Evolutionary conservation across 2,888 invertebrate species (phyloP), one percentile per base, ranked within the genome.

Genomic region (Adela reaumurella): DNA sequence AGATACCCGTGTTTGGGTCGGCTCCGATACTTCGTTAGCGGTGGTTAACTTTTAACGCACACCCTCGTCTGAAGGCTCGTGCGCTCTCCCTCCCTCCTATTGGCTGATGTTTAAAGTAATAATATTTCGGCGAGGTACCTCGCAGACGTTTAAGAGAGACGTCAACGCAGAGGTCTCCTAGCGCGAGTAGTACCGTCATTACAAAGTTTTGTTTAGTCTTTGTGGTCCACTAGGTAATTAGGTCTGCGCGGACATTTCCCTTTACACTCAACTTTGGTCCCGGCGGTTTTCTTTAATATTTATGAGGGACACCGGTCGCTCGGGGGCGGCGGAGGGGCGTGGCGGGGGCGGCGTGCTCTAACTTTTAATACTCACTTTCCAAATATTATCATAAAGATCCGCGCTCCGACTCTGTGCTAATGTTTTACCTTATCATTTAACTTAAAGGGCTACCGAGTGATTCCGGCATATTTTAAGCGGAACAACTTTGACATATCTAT

Each of bases 261-360:
- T 57, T 59, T 58, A 57, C 59, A 56, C 59, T 54, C 62, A 70
- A 68, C 66, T 67, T 67, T 63, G 68, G 64, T 69, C 67, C 62
- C 61, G 60, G 63, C 65, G 64, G 65, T 60, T 63, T 67, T 65
- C 62, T 65, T 68, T 72, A 64, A 70, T 70, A 73, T 73, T 73
- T 73, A 73, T 72, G 68, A 70, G 64, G 63, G 57, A 57, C 54
- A 57, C 16, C 42, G 16, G 14, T 6, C 2, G 41, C 42, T 16
- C 35, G 24, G n/a, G 14, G 35, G 35, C n/a, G n/a, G 11, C 3
- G 35, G 11, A 14, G 35, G 11, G 35, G 6, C 6, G 35, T 3
- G 35, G 6, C 3, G 35, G 35, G 11, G 35, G 41, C 59, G 56
- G 60, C 65, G 67, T 64, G 66, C 66, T 62, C 60, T 58, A 65